Base-by-base conservation (phyloP, 1,140 invertebrate species). In the Pristionchus pacificus region DNA sequence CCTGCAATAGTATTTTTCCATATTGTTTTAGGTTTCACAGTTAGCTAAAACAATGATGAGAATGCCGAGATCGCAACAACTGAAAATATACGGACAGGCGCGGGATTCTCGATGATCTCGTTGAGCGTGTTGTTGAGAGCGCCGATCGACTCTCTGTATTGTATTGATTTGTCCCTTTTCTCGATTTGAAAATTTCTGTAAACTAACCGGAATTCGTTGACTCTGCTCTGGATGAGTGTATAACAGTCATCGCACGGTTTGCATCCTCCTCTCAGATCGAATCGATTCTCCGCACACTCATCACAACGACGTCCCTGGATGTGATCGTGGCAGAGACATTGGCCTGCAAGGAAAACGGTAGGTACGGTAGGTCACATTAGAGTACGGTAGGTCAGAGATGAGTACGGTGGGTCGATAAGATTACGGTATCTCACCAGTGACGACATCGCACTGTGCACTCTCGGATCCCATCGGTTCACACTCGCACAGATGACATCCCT, bases 241-340 rank as follows among this genome's bases (percentile, higher is more conserved):
- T 84, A 83, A 62, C 81, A 83, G 69, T 83, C 82, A 63, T 83
- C 82, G 60, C 81, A 83, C 24, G 75, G 70, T 60, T 78, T 60
- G 63, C 81, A 83, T 61, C 80, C 82, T 49, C 31, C 66, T 19
- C 65, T 70, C 14, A 78, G 60, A 61, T 73, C 69, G 63, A 76
- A 78, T 15, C 70, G 60, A 59, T 78, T 78, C 33, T 78, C 77
- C 25, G 68, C 96, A 85, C 95, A 98, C 88, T 90, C 90, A 85
- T 92, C 89, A 85, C 96, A 99, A 30, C 90, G 89, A 81, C 90
- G 90, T n/a, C 96, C 96, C 85, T 96, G 95, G 0, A 98, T 93
- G 82, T 96, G 93, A 77, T 92, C 89, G 84, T 95, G 95, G 85
- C 96, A 99, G 0, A 85, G 78, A 81, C 96, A 99, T 57, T 88